Evolutionary conservation across 2,113 vertebrate genomes (phyloP), one percentile per base, ranked within the genome.

Genomic region (Pycnonotus jocosus): DNA sequence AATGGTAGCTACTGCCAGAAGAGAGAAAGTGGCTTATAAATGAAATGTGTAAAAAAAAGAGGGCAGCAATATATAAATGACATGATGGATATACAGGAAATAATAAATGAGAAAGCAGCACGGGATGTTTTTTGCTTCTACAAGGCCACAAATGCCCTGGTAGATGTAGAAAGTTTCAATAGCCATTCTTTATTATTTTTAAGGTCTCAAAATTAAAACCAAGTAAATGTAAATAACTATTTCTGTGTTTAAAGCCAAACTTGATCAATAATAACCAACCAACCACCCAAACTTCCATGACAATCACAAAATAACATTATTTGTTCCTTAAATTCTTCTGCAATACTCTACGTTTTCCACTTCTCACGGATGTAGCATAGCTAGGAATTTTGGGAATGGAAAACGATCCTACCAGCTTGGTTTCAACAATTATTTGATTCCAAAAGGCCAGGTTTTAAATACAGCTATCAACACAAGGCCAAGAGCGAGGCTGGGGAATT

Each of bases 21-120:
- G 5, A 92, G 2, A 86, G 17, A 35, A 7, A 24, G 38, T 25
- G n/a, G 65, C 51, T 58, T n/a, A 69, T 13, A 66, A 71, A 47
- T 16, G 0, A 79, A 86, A 74, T 22, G 16, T 1, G 15, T 24
- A 42, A 38, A 76, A 60, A 76, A 57, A n/a, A 44, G 15, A 86
- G 33, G 6, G 65, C 42, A 68, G 53, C 31, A 82, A 68, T 0
- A 2, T 25, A n/a, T 15, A 72, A 81, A 47, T 20, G 9, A 30
- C 0, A 0, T 28, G 8, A 54, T 25, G 3, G 9, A 30, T 7
- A 54, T 6, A 30, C 2, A 79, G 11, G 20, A 77, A 92, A 35
- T 17, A 79, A 72, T 15, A 40, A 69, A 18, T 2, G 3, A 81
- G 22, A 19, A 69, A 30, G 37, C 4, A 74, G 37, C 10, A 61